Evolutionary conservation across 2,888 invertebrate genomes (phyloP), one percentile per base, ranked within the genome.

Genomic region (Apodemia duryi): DNA sequence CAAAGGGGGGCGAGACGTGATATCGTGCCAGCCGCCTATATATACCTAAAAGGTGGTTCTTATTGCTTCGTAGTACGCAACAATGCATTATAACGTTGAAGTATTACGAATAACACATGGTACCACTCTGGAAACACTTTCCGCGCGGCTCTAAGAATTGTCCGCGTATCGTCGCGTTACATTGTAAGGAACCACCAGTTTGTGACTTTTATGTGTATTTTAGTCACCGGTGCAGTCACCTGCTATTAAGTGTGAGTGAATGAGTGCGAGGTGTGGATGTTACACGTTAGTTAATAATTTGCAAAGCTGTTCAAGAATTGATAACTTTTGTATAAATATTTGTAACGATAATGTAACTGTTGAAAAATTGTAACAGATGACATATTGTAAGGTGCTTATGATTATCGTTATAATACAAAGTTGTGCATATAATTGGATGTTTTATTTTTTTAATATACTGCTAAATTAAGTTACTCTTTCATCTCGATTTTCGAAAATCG

Each of bases 361-460:
- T 91, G 84, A 86, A 81, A 85, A 85, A 88, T 85, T 88, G 85
- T 90, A 90, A 89, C 86, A 88, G 86, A 88, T 80, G 85, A 90
- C 88, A 88, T 88, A 88, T 86, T 88, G 83, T 91, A 91, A 91
- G 91, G 91, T 91, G 91, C 91, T 91, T 91, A 89, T 89, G 86
- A 89, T 84, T 89, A 91, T 90, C 89, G 91, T 91, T 91, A 91
- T 88, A 90, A 90, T 91, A 91, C 88, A 91, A 91, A 89, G 89
- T 91, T 91, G 91, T 91, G 91, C 91, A 90, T 90, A 90, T 77
- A 78, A 69, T 60, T 61, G 64, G 62, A 64, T 67, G 72, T 76
- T 76, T 76, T 68, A 74, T 74, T 75, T 61, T 21, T 32, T 43
- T 38, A 38, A 7, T 38, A 9, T 7, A 38, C 38, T 7, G 6